Evolutionary conservation across 92 coral and sea anemone species (phyloP).

Genomic region (Epizoanthus stellaris): DNA sequence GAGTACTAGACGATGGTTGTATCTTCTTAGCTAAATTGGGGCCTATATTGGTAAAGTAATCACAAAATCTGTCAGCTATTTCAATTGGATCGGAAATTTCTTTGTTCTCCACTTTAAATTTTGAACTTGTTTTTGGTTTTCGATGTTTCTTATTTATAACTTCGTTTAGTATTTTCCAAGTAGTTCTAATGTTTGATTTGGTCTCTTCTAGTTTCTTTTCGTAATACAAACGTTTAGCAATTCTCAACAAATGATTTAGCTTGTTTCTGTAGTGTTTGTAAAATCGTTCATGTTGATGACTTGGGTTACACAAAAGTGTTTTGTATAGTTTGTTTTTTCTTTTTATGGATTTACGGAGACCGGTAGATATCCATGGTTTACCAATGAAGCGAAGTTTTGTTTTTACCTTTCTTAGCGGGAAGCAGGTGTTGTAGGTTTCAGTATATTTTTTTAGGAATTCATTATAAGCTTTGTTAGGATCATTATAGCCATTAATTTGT

Average conservation of each 20-base stretch:
- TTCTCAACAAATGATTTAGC: slow-evolving; percentile 28
- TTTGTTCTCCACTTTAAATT: slow-evolving; percentile 42
- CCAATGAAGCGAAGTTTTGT: slow-evolving; percentile 9
- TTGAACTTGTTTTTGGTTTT: slow-evolving; percentile 27
- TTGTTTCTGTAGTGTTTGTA: too few relatives aligned
- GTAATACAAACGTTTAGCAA: slow-evolving; percentile 42
- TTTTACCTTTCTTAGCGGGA: slow-evolving; percentile 45
- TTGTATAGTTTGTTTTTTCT: slow-evolving; percentile 44
- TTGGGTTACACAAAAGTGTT: slow-evolving; percentile 24
- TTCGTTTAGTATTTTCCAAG: slow-evolving; percentile 62
- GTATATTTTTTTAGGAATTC: slow-evolving; percentile 40
- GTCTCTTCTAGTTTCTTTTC: not conserved
- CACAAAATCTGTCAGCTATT: slow-evolving; percentile 52
- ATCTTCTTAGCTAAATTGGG: slow-evolving; percentile 53
- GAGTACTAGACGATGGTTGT: slow-evolving; percentile 31
- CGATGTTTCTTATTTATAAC: slow-evolving; percentile 44
- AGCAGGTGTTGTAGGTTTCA: slow-evolving; percentile 47
- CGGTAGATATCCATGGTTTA: slow-evolving; percentile 63
- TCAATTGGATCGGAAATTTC: slow-evolving; percentile 58
- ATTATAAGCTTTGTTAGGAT: slow-evolving; percentile 49
- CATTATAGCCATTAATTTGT: slow-evolving; percentile 35
- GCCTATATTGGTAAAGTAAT: slow-evolving; percentile 44
- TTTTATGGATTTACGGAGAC: slow-evolving; percentile 49
- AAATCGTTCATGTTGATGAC: too few relatives aligned
- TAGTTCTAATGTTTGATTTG: slow-evolving; percentile 48